Base-by-base conservation (phyloP, 2,113 vertebrate species). In the Eurystomus gularis region DNA sequence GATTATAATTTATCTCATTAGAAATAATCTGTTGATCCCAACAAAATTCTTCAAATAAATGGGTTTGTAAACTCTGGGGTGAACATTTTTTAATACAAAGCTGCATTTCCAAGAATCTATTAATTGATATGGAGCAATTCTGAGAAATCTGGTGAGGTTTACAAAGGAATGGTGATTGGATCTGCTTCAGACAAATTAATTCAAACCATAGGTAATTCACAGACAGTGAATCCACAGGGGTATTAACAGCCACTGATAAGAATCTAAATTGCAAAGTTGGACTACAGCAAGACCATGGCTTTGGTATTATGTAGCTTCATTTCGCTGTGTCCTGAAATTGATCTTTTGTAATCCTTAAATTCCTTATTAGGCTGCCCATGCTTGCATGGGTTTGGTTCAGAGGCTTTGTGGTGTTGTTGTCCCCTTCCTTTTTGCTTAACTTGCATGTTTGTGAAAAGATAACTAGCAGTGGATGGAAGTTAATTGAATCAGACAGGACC, bases 151-250 rank as follows among this genome's bases (percentile, higher is more conserved):
- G 52, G 11, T 85, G 69, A 9, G 64, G 31, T 92, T 96, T 94
- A 83, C 44, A 68, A 31, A 64, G 48, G 39, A 93, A 66, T 79
- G 46, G 65, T 72, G 75, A 88, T 83, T 93, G 75, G 71, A 90
- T 88, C 64, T 86, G 52, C 65, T 92, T 88, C 90, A 94, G 90
- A 84, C 39, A 92, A 94, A 94, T 96, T 93, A 97, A 95, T 96
- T 94, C 77, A 92, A 92, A 84, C 86, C 79, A 84, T 40, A 92
- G 90, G 88, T 95, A 89, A 71, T 95, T 95, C 60, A 66, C 13
- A 93, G 90, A 66, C 90, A 83, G 58, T 75, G 90, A 96, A 97
- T 88, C 80, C 92, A 68, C 60, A 48, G 31, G 29, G 28, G 55
- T 95, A 93, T 96, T 96, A 93, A 13, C 55, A 86, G 52, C 64